Evolutionary conservation across 2,888 invertebrate species (phyloP).

Genomic region (Eremobia ochroleuca): DNA sequence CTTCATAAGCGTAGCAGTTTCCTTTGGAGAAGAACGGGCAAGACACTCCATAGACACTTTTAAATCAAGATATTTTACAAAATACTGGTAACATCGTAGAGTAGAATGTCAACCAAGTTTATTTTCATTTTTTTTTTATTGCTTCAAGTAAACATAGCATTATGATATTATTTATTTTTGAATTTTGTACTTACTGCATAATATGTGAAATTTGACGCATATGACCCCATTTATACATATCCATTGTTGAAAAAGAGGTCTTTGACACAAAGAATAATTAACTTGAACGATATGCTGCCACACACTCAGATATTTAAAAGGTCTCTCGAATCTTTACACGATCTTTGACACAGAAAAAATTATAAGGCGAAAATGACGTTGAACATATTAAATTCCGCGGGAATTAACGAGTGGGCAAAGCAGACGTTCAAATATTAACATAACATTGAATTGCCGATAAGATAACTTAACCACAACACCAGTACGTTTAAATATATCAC

Average conservation of each 20-base stretch:
- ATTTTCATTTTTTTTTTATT: constrained; percentile 10
- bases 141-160: neutral
- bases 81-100: too few species aligned
- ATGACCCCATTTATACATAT: constrained; percentile 15
- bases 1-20: too few species aligned
- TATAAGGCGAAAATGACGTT: too few species aligned
- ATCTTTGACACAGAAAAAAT: neutral
- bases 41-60: too few species aligned
- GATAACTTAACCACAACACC: constrained; percentile 55
- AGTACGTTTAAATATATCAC: neutral
- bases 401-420: constrained; percentile 12
- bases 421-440: neutral
- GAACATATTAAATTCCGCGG: constrained; percentile 17
- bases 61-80: neutral
- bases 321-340: neutral
- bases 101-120: neutral
- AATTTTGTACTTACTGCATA: constrained; percentile 40
- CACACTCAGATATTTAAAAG: neutral
- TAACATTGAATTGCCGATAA: constrained; percentile 25
- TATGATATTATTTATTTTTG: neutral
- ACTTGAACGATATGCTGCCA: neutral
- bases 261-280: neutral
- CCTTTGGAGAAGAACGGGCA: neutral
- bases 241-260: constrained; percentile 5
- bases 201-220: constrained; percentile 2